Evolutionary conservation across 35 echinoderm and acorn worm genomes (phyloP).

Genomic region (Eucidaris tribuloides): DNA sequence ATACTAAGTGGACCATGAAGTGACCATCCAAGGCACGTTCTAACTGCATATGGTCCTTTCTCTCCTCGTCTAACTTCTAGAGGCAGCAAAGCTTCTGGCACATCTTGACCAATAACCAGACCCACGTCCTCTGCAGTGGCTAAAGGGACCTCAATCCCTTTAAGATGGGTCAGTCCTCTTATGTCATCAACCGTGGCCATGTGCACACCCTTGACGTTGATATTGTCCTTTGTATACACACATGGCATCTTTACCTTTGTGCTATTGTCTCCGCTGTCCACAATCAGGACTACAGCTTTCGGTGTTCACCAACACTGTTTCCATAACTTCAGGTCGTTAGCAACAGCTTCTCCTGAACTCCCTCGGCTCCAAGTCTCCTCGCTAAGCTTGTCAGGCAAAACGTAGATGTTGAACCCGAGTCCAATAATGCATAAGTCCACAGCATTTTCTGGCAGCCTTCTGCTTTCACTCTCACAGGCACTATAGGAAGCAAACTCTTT

Average conservation of each 20-base stretch:
- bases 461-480: constrained; percentile 9
- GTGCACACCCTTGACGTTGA: neutral
- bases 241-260: neutral
- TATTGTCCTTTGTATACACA: neutral
- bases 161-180: constrained; percentile 16
- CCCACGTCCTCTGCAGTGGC: neutral
- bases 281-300: neutral
- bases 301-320: neutral
- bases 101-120: constrained; percentile 47
- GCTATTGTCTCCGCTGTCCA: neutral
- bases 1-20: too few species aligned
- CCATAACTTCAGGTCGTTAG: constrained; percentile 17
- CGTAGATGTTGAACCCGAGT: constrained; percentile 44
- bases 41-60: constrained; percentile 33
- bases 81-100: constrained; percentile 20
- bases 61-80: constrained; percentile 30
- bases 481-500: constrained; percentile 17
- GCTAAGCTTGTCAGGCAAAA: constrained; percentile 32
- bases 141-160: neutral
- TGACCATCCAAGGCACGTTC: constrained; percentile 41
- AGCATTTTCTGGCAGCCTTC: too few species aligned
- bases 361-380: neutral
- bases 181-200: neutral
- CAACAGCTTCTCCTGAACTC: neutral
- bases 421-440: constrained; percentile 55